Percentiles rank a stretch among this genome's conserved stretches.
These are phyloP conservation scores for Ischnura elegans DNA, from an alignment of 2,888 invertebrate species.

Conservation along the genomic window DNA sequence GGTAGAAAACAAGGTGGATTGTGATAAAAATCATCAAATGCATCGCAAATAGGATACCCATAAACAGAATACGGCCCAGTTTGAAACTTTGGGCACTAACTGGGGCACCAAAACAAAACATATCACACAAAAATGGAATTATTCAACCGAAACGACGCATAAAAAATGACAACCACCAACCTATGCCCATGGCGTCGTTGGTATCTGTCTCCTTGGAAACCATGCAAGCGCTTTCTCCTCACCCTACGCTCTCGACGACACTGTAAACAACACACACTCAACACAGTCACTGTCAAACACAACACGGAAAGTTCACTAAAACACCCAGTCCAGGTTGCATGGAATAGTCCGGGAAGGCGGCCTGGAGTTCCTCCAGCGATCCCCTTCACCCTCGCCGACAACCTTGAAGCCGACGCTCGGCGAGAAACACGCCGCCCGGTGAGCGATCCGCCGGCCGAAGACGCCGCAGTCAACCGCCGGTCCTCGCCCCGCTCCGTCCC, in stretches of 20 bases:
- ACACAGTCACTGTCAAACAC: neutral
- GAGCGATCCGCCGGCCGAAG: neutral
- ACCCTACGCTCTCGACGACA: neutral
- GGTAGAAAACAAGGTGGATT: no score
- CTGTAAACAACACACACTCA: neutral
- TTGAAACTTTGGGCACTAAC: no score
- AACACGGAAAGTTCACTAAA: neutral
- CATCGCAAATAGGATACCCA: no score
- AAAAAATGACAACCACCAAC: conserved; percentile 11
- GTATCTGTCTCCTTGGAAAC: conserved; percentile 68
- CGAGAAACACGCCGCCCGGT: neutral
- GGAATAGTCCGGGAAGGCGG: neutral
- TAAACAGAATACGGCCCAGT: no score
- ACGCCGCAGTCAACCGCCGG: neutral
- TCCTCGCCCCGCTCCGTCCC: neutral
- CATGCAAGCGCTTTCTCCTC: conserved; percentile 44
- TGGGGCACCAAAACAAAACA: neutral
- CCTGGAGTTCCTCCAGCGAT: neutral
- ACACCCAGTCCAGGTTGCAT: neutral
- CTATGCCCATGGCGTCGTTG: conserved; percentile 67
- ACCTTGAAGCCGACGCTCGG: neutral
- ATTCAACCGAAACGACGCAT: neutral
- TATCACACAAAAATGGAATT: neutral
- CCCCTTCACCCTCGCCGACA: neutral
- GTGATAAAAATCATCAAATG: no score